Percentiles rank a stretch among this genome's conserved stretches.
Evolutionary conservation across 2,113 vertebrate species (phyloP).

Genomic region (Dryoscopus gambensis): DNA sequence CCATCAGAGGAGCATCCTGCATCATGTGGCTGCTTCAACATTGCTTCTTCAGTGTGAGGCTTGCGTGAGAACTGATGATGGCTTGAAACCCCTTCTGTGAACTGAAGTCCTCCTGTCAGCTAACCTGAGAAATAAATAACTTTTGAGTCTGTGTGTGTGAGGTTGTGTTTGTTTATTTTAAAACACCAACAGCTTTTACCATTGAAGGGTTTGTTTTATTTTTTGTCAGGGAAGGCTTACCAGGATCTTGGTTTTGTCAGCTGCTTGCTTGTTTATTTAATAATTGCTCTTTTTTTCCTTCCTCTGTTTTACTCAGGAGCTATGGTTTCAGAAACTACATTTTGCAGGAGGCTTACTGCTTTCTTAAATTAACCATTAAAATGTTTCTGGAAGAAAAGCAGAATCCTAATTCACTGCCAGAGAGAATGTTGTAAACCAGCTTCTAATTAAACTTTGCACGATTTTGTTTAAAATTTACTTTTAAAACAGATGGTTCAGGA

Average conservation of each 20-base stretch:
- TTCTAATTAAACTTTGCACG: not conserved
- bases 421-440: not conserved
- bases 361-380: not conserved
- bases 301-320: not conserved
- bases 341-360: not conserved
- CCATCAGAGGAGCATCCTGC: not conserved
- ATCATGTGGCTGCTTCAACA: not conserved
- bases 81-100: not conserved
- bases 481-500: constrained; percentile 38
- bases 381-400: not conserved
- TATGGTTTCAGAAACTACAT: not conserved
- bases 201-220: not conserved
- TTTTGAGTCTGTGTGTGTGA: not conserved
- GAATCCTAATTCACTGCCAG: not conserved
- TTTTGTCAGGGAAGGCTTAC: not conserved
- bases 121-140: constrained; percentile 4
- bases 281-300: not conserved
- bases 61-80: not conserved
- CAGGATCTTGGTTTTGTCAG: not conserved
- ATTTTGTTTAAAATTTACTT: constrained; percentile 33
- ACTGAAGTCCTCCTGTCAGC: not conserved
- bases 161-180: not conserved
- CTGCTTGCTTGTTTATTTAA: not conserved
- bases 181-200: not conserved
- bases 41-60: not conserved